Evolutionary conservation across 2,888 invertebrate genomes (phyloP), one percentile per base, ranked within the genome.

Genomic region (Stenodema calcarata): DNA sequence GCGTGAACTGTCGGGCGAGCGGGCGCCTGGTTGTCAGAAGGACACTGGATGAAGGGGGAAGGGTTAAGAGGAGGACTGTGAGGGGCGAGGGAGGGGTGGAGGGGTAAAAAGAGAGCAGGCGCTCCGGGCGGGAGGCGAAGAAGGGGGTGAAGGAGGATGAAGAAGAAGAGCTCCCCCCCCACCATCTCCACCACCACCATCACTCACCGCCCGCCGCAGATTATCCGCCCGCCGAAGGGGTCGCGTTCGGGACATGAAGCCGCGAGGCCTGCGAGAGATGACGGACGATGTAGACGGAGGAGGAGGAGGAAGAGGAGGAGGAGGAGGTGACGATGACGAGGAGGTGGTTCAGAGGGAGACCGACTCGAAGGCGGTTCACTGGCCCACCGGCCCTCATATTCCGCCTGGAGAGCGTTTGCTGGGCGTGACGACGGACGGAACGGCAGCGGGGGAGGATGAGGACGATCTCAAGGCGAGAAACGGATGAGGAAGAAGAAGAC

Each of bases 1-100:
- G 80, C 80, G 80, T 80, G 80, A 80, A 80, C 80, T 54, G 80
- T 35, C 78, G 50, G 54, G 42, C 41, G 80, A 80, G 54, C 54
- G 50, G 54, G 80, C 80, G 80, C 54, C 80, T 30, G 54, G 16
- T 50, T 42, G 80, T 28, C 82, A 70, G 82, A 47, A 69, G 69
- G 41, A 28, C 42, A n/a, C 11, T 7, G 30, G 54, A 6, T 12
- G 70, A 18, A n/a, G n/a, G 6, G 23, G 69, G 70, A 41, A 7
- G 47, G n/a, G 14, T 18, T 23, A 23, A 4, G 4, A 44, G 42
- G 23, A 14, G n/a, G 78, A 18, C 6, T n/a, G 69, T 4, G 12
- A 16, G 28, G 28, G 7, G 35, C 12, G 41, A 14, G 30, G 73
- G 27, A 14, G 73, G 73, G 30, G 73, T 11, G 30, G 73, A 28